These are phyloP conservation scores for Brotogeris chrysoptera DNA, from an alignment of 2,797 vertebrate genomes.

Conservation along the genomic window DNA sequence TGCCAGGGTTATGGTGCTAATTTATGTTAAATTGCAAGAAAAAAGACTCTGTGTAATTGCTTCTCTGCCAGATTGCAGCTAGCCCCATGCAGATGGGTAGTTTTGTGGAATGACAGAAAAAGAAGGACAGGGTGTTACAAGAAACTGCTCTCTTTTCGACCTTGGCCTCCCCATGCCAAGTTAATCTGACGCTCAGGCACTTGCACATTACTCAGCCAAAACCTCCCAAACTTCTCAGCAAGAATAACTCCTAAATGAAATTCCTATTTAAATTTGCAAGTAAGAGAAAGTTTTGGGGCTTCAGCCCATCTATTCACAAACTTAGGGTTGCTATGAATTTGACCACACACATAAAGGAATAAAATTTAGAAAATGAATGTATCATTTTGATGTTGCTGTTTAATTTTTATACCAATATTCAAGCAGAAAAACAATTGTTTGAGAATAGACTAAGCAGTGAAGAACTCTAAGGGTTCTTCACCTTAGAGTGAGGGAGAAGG, in stretches of 20 bases:
- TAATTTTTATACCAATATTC: background rate
- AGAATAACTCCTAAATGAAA: background rate
- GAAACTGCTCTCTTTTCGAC: background rate
- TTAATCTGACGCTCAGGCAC: background rate
- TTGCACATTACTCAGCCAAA: background rate
- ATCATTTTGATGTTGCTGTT: background rate
- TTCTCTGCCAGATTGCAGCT: background rate
- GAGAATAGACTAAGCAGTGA: background rate
- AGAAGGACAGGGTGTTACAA: background rate
- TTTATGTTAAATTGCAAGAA: background rate
- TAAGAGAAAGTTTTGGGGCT: background rate
- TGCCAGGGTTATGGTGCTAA: background rate
- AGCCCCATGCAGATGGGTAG: background rate
- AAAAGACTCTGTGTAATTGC: background rate
- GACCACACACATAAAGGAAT: accelerated
- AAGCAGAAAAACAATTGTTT: background rate
- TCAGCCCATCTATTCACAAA: background rate
- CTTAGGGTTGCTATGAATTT: background rate
- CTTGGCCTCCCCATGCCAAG: background rate
- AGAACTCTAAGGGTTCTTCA: background rate
- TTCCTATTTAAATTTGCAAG: background rate
- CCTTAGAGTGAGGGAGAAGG: background rate
- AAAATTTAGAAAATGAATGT: background rate
- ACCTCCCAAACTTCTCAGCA: accelerated
- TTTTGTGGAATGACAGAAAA: background rate